A percentile compares a stretch with the other conserved stretches of the same genome.
phyloP scores from a whole-genome alignment of 2,797 vertebrate genomes.

The Champsocephalus esox region DNA sequence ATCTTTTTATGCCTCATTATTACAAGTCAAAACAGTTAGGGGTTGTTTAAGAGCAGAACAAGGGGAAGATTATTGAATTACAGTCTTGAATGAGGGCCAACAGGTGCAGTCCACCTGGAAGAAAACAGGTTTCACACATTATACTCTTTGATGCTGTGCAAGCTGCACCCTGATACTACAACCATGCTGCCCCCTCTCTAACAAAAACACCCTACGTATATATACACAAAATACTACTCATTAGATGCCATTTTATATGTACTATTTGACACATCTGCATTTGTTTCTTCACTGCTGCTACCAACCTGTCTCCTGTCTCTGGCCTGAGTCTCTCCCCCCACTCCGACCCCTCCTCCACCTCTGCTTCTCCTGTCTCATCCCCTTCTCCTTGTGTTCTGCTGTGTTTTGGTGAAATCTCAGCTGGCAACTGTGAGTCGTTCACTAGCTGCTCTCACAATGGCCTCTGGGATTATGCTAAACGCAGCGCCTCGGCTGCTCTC shows the following conservation, averaged over 20 bases:
- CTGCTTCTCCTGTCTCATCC: constrained; percentile 78
- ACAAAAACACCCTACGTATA: constrained; percentile 3
- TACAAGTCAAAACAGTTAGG: constrained; percentile 59
- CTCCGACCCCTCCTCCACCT: constrained; percentile 60
- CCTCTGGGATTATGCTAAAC: constrained; percentile 98
- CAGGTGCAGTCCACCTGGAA: constrained; percentile 75
- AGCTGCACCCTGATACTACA: constrained; percentile 26
- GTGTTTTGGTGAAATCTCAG: constrained; percentile 98
- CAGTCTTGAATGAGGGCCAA: constrained; percentile 61
- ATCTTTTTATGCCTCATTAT: constrained; percentile 52
- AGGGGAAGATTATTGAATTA: constrained; percentile 38
- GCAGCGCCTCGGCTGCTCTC: constrained; percentile 85
- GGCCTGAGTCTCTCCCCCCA: constrained; percentile 24
- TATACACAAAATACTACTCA: constrained; percentile 19
- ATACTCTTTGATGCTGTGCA: constrained; percentile 56
- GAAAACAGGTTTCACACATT: constrained; percentile 59
- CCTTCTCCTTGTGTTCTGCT: constrained; percentile 83
- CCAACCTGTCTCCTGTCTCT: constrained; percentile 20
- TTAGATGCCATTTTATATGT: constrained; percentile 13
- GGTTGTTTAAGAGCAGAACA: constrained; percentile 39
- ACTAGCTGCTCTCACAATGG: constrained; percentile 92
- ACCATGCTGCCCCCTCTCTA: neutral
- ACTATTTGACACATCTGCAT: constrained; percentile 44
- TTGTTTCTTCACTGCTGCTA: constrained; percentile 29
- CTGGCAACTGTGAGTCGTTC: constrained; percentile 99